Base-by-base conservation (phyloP, 2,888 invertebrate species). In the Leptopterna dolabrata region DNA sequence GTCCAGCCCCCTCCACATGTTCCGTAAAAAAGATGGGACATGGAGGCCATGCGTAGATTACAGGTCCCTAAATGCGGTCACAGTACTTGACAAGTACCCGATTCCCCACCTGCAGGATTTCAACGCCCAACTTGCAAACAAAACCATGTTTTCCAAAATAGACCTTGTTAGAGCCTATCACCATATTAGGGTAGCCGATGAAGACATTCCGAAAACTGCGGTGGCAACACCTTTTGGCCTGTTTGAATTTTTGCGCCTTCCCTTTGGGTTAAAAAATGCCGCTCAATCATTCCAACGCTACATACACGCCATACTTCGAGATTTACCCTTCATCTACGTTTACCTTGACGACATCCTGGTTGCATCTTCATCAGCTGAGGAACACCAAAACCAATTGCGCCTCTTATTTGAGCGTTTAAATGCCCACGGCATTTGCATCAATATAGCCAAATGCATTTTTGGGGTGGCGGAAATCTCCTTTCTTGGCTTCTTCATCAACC, bases 31-130 rank as follows among this genome's bases (percentile, higher is more conserved):
- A 76, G 73, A 87, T 11, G 89, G 89, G 16, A 80, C 71, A 14
- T 92, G 91, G 91, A 71, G 91, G 63, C 90, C 91, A 0, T 91
- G 92, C 84, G 92, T 92, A 3, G 91, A 90, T 89, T 92, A 92
- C 87, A 87, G 92, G 0, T n/a, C 43, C 0, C 88, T 92, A 0
- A 92, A 92, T 87, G 82, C 89, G 0, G 76, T 84, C 0, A 92
- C 91, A 0, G 83, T 90, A 0, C 91, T 91, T 0, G 91, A 92
- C 88, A 84, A 90, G 3, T 91, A 91, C 84, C 91, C 92, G 0
- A 88, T 91, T 0, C 90, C 91, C 0, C 90, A 91, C 55, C 89
- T 92, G 1, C 90, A 91, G 11, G 91, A 92, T 81, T 90, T 90
- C 81, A 51, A 89, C 9, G 85, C 89, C 7, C 71, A 88, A 7